Base-by-base conservation (phyloP, 2,888 invertebrate genomes). In the Cataglyphis rosenhaueri region DNA sequence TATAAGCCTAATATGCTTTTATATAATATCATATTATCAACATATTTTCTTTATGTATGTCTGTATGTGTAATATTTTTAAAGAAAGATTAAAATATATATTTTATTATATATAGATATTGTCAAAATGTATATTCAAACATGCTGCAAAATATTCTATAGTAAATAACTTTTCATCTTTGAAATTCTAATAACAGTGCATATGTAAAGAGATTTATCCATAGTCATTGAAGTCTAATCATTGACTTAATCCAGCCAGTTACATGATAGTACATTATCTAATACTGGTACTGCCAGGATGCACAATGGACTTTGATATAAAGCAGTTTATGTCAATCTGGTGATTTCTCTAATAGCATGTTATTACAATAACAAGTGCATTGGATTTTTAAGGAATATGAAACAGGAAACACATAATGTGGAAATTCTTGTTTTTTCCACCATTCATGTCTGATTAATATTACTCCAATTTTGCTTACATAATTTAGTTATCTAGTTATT, bases 201-300 rank as follows among this genome's bases (percentile, higher is more conserved):
- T 65, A 52, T 21, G 38, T 74, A 44, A 81, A 61, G 6, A 62
- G 48, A 52, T 74, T 62, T 25, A 74, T 38, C 35, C 73, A 61
- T 32, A 71, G 44, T 15, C 32, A 64, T 15, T 75, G 81, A 65
- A 64, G 64, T 35, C 41, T 74, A 81, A 81, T 76, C 76, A 76
- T 66, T 59, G 76, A 57, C 29, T 66, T 76, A 76, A 76, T 78
- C 57, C 41, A 78, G 59, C 70, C 15, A 70, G 78, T 70, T 78
- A 57, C 15, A 57, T 44, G 74, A 52, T 70, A 70, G 44, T 59
- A 78, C 21, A 78, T 78, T 78, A 81, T 57, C 57, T 75, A 75
- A 64, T 55, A 73, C 41, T 55, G 65, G 65, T 75, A 81, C 41
- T n/a, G 3, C 48, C 71, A 44, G 44, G 44, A 81, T 44, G n/a